These are phyloP conservation scores for Trididemnum nubilum DNA, from an alignment of 23 tunicate species.

Conservation along the genomic window DNA sequence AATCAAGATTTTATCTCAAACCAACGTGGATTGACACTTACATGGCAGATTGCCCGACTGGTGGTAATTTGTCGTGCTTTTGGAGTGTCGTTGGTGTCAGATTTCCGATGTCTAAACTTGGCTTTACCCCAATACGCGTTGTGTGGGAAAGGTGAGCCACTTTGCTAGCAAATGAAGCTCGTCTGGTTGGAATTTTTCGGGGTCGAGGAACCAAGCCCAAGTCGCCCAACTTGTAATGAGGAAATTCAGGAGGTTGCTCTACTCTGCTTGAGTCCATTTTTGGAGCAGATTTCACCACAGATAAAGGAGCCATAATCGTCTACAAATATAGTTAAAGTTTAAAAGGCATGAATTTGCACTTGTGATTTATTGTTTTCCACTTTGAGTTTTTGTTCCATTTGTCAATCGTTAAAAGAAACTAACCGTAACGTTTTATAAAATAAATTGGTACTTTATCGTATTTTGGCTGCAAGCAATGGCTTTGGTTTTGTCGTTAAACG, in stretches of 20 bases:
- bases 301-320: constrained; percentile 91
- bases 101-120: background rate
- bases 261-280: constrained; percentile 47
- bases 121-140: constrained; percentile 20
- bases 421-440: too few species aligned
- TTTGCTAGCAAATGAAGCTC: constrained; percentile 18
- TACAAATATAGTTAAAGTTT: constrained; percentile 3
- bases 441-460: too few species aligned
- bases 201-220: constrained; percentile 90
- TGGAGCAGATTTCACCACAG: constrained; percentile 50
- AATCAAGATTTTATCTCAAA: too few species aligned
- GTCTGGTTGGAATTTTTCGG: constrained; percentile 9
- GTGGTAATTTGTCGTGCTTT: constrained; percentile 22
- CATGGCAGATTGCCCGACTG: constrained; percentile 13
- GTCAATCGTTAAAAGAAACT: too few species aligned
- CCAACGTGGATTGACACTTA: too few species aligned
- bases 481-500: too few species aligned
- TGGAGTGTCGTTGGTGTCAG: constrained; percentile 17
- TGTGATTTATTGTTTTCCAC: too few species aligned
- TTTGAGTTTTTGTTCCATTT: too few species aligned
- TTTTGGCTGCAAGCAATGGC: too few species aligned
- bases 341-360: background rate
- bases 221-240: constrained; percentile 95
- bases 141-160: constrained; percentile 32
- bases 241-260: constrained; percentile 38